phyloP scores from a whole-genome alignment of 2,888 invertebrate genomes.

The Drosophila antonietae region DNA sequence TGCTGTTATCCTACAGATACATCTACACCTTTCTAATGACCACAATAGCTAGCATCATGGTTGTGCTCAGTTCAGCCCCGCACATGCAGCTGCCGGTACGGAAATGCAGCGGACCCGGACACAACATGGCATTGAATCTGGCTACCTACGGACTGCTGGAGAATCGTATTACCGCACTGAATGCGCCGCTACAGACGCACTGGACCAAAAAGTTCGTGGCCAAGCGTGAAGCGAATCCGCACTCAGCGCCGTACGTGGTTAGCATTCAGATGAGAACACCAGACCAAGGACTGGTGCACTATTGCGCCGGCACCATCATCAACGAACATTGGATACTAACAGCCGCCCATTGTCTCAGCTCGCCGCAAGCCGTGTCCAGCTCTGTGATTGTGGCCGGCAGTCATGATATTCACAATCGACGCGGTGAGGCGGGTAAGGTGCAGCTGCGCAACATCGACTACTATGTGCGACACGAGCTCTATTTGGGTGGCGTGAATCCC shows the following conservation, averaged over 20 bases:
- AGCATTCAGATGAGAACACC: slow-evolving; percentile 81
- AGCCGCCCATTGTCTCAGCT: slow-evolving; percentile 82
- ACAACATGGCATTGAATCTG: slow-evolving; percentile 63
- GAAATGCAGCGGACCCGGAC: slow-evolving; percentile 50
- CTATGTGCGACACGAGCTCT: slow-evolving; percentile 81
- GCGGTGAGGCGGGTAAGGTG: slow-evolving; percentile 59
- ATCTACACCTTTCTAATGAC: slow-evolving; percentile 71
- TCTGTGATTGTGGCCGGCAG: slow-evolving; percentile 82
- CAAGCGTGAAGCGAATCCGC: slow-evolving; percentile 81
- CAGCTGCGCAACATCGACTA: slow-evolving; percentile 82
- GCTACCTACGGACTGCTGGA: slow-evolving; percentile 68
- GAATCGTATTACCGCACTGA: slow-evolving; percentile 71
- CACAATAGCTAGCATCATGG: slow-evolving; percentile 78
- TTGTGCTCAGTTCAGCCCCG: slow-evolving; percentile 66
- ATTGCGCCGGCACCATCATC: slow-evolving; percentile 83
- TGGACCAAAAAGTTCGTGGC: slow-evolving; percentile 81
- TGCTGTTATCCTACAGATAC: slow-evolving; percentile 71
- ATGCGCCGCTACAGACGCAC: slow-evolving; percentile 57
- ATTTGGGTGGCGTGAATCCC: slow-evolving; percentile 82
- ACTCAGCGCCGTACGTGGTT: slow-evolving; percentile 82
- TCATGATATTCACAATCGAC: slow-evolving; percentile 78
- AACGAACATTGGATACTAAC: slow-evolving; percentile 84
- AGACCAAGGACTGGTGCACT: slow-evolving; percentile 77
- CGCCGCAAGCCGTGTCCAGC: slow-evolving; percentile 71
- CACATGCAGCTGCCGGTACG: slow-evolving; percentile 64